Base-by-base conservation (phyloP, 2,797 vertebrate genomes). In the Falco peregrinus region DNA sequence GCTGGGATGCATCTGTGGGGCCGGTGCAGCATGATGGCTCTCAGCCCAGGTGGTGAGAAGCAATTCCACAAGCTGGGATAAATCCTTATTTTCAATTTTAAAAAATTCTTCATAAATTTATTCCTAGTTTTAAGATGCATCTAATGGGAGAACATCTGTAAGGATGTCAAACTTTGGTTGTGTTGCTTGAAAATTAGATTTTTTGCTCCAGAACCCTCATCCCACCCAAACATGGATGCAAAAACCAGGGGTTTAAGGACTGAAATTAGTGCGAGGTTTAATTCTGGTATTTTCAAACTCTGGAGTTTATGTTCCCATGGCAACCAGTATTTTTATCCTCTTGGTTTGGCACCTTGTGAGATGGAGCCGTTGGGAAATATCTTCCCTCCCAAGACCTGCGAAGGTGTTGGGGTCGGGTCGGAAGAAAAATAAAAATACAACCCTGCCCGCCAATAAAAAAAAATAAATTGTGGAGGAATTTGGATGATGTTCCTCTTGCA, bases 301-400 rank as follows among this genome's bases (percentile, higher is more conserved):
- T 3, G 11, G 92, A 87, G 79, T 96, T 95, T 86, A 51, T 15
- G 95, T 96, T 97, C 67, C 96, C 85, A 95, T 95, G 80, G 87
- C 89, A 96, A 97, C 94, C 7, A 28, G 95, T 93, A 96, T 94
- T 94, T 96, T 96, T 96, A 96, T 95, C 92, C 69, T 86, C 89
- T 39, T 76, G 59, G 47, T 88, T 94, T 16, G 31, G 82, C 1
- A 16, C 78, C 43, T 43, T 54, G 67, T 1, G 45, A 70, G 73
- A 61, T 43, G 77, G 91, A 91, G 87, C 89, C 24, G 4, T 64
- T 12, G n/a, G 94, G 90, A 94, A 95, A 85, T 89, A 7, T 56
- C 68, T 77, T 88, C 48, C 35, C 82, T 90, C 75, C 35, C 2
- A 19, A 74, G 81, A 41, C 68, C 39, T 9, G 3, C 1, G 29